phyloP scores from a whole-genome alignment of 2,113 vertebrate genomes.

The Ageneiosus marmoratus region DNA sequence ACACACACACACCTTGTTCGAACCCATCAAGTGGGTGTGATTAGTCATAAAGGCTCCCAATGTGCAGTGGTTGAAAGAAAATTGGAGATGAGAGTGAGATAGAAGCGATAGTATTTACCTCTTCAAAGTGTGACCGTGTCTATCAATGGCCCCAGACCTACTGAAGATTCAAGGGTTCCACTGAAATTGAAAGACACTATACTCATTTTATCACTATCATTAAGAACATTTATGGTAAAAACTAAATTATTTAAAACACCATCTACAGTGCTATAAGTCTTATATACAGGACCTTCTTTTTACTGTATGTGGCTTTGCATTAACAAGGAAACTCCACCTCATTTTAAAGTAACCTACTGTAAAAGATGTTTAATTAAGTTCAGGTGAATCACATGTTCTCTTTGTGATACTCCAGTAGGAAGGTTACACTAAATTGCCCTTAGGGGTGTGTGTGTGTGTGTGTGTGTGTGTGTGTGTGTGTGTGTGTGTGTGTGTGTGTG shows the following conservation, averaged over 20 bases:
- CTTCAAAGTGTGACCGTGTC: slow-evolving; percentile 80
- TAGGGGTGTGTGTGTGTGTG: neutral
- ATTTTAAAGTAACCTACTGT: slow-evolving; percentile 35
- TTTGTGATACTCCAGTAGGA: neutral
- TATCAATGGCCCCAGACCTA: slow-evolving; percentile 74
- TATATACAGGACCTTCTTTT: slow-evolving; percentile 38
- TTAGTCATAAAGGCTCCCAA: slow-evolving; percentile 76
- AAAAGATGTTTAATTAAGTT: slow-evolving; percentile 17
- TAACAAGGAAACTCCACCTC: slow-evolving; percentile 22
- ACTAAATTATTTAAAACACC: slow-evolving; percentile 63
- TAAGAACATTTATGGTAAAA: slow-evolving; percentile 66
- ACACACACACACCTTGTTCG: slow-evolving; percentile 48
- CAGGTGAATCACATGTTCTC: neutral
- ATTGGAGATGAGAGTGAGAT: slow-evolving; percentile 76
- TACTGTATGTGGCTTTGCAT: slow-evolving; percentile 13
- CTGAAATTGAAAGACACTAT: slow-evolving; percentile 62
- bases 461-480: neutral
- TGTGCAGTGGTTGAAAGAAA: slow-evolving; percentile 71
- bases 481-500: neutral
- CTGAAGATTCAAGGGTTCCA: slow-evolving; percentile 71
- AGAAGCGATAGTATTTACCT: slow-evolving; percentile 82
- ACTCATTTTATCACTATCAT: slow-evolving; percentile 69
- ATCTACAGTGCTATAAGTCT: slow-evolving; percentile 50
- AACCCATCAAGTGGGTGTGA: slow-evolving; percentile 73
- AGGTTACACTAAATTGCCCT: neutral